Evolutionary conservation across 2,797 vertebrate genomes (phyloP).

Genomic region (Lates japonicus): DNA sequence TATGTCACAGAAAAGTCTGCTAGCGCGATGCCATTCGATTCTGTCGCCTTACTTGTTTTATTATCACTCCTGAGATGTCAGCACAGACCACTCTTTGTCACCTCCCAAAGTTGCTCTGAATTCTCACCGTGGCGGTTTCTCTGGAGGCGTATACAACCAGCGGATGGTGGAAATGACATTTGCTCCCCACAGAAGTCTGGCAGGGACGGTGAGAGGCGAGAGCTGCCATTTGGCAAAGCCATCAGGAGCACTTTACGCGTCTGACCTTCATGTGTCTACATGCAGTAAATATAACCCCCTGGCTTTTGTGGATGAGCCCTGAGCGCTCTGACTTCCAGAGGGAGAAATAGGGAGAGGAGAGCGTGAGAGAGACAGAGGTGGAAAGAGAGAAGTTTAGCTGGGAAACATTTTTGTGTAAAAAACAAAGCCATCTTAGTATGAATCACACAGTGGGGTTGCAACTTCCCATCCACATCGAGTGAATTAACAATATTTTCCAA

Average conservation of each 20-base stretch:
- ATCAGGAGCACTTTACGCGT: slow-evolving; percentile 83
- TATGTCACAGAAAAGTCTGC: slow-evolving; percentile 54
- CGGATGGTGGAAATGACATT: slow-evolving; percentile 66
- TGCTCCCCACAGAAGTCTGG: slow-evolving; percentile 56
- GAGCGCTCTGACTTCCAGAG: slow-evolving; percentile 45
- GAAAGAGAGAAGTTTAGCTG: slow-evolving; percentile 29
- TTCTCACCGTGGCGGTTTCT: slow-evolving; percentile 50
- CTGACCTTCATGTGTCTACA: slow-evolving; percentile 87
- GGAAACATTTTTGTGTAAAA: slow-evolving; percentile 30
- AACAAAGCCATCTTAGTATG: slow-evolving; percentile 25
- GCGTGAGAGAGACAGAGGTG: slow-evolving; percentile 55
- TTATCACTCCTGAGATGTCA: slow-evolving; percentile 74
- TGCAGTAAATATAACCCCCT: slow-evolving; percentile 85
- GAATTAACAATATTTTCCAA: slow-evolving; percentile 48
- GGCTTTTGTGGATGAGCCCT: slow-evolving; percentile 65
- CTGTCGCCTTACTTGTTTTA: slow-evolving; percentile 71
- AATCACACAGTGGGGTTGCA: slow-evolving; percentile 31
- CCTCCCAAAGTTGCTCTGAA: slow-evolving; percentile 59
- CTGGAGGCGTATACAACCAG: slow-evolving; percentile 42
- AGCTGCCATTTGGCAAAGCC: slow-evolving; percentile 86
- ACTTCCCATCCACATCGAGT: neutral
- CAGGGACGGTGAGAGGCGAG: slow-evolving; percentile 30
- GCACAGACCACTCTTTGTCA: slow-evolving; percentile 73
- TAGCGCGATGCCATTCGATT: slow-evolving; percentile 31
- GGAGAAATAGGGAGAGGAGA: slow-evolving; percentile 46